Evolutionary conservation across 2,797 vertebrate genomes (phyloP).

Genomic region (Craterocephalus amniculus): DNA sequence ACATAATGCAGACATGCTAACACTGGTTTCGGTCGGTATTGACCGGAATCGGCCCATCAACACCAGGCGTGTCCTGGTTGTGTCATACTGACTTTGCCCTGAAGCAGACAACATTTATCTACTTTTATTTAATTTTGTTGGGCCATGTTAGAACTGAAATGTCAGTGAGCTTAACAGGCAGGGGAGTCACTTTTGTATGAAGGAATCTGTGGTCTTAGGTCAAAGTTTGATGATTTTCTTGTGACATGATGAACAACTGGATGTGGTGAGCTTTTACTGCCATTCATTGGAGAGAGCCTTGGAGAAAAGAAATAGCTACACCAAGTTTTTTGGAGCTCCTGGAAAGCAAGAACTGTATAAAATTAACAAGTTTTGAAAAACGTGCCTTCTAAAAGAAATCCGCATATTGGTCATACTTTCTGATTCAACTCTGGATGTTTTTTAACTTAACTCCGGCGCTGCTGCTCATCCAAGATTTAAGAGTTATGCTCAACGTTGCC

Average conservation of each 20-base stretch:
- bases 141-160: too few species aligned
- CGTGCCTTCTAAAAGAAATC: not conserved
- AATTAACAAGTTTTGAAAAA: not conserved
- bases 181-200: too few species aligned
- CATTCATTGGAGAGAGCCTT: not conserved
- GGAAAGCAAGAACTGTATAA: not conserved
- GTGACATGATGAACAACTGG: too few species aligned
- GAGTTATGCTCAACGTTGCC: not conserved
- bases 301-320: not conserved
- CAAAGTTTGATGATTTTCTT: not conserved
- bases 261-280: not conserved
- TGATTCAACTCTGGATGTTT: too few species aligned
- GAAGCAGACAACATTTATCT: too few species aligned
- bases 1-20: constrained; percentile 3
- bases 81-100: not conserved
- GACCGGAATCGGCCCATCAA: not conserved
- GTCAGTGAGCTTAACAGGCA: too few species aligned
- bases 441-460: too few species aligned
- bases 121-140: too few species aligned
- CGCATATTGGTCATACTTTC: not conserved
- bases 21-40: not conserved
- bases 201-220: not conserved
- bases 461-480: not conserved
- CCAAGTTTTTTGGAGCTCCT: not conserved
- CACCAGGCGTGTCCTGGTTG: not conserved